Evolutionary conservation across 2,797 vertebrate species (phyloP).

Genomic region (Urocyon cinereoargenteus): DNA sequence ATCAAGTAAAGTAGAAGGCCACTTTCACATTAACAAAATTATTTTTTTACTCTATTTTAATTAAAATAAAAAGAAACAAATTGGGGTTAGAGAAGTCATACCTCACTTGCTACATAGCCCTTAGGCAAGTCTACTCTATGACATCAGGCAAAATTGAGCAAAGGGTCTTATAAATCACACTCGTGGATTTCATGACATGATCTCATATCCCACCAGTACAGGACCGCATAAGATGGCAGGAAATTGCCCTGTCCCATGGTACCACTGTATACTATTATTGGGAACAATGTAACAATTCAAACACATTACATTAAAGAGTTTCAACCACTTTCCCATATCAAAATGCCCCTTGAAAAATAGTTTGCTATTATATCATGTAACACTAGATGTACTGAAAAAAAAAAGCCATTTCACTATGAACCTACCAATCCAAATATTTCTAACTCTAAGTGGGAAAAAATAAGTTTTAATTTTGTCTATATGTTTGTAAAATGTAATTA

Average conservation of each 20-base stretch:
- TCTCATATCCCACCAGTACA: neutral
- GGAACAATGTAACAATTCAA: constrained; percentile 29
- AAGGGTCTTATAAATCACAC: constrained; percentile 51
- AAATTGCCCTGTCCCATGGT: neutral
- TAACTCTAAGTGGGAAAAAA: neutral
- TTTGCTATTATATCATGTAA: neutral
- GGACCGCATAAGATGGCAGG: neutral
- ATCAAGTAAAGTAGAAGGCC: constrained; percentile 32
- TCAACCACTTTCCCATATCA: constrained; percentile 62
- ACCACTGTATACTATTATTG: neutral
- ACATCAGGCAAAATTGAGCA: constrained; percentile 15
- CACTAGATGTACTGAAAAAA: neutral
- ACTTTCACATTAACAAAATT: constrained; percentile 61
- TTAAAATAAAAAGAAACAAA: constrained; percentile 72
- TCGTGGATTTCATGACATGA: constrained; percentile 10
- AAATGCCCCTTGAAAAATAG: constrained; percentile 37
- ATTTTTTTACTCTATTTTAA: constrained; percentile 48
- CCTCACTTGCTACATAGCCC: constrained; percentile 35
- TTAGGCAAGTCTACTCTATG: neutral
- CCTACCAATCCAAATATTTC: constrained; percentile 36
- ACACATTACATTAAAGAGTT: neutral
- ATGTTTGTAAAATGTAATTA: neutral
- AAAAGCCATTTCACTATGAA: neutral
- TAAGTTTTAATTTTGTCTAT: constrained; percentile 9
- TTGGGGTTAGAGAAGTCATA: neutral